Evolutionary conservation across 2,797 vertebrate species (phyloP).

Genomic region (Acestrorhynchus altus): DNA sequence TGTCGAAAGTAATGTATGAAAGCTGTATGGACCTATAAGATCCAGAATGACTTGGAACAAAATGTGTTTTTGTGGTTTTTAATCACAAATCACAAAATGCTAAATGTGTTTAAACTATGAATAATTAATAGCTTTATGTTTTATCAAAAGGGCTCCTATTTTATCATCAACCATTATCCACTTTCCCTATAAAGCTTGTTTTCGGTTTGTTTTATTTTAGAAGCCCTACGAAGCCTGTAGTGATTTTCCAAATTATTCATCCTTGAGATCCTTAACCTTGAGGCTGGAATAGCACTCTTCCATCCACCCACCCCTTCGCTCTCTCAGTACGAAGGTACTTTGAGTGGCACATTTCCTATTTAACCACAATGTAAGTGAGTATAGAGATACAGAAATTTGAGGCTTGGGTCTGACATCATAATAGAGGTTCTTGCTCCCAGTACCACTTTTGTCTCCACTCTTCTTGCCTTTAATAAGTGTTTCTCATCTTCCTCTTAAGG

Average conservation of each 20-base stretch:
- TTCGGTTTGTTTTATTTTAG: neutral
- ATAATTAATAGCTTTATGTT: slow-evolving; percentile 23
- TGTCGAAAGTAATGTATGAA: too few relatives aligned
- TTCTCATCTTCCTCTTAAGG: slow-evolving; percentile 73
- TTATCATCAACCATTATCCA: neutral
- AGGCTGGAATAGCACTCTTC: neutral
- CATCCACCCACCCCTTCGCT: too few relatives aligned
- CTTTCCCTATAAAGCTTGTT: neutral
- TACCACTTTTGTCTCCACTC: neutral
- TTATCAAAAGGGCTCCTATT: neutral
- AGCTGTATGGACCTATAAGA: too few relatives aligned
- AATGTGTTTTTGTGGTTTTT: neutral
- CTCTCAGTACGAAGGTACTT: neutral
- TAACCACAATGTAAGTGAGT: neutral
- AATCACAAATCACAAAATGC: too few relatives aligned
- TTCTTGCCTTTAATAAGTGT: neutral
- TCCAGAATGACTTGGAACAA: too few relatives aligned
- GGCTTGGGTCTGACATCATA: neutral
- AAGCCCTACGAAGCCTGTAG: neutral
- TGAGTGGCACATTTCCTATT: neutral
- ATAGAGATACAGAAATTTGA: neutral
- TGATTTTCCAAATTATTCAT: neutral
- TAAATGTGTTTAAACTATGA: neutral
- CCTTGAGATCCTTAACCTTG: neutral
- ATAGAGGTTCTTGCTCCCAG: neutral